These are phyloP conservation scores for Macropodus opercularis DNA, from an alignment of 2,797 vertebrate genomes.

Conservation along the genomic window DNA sequence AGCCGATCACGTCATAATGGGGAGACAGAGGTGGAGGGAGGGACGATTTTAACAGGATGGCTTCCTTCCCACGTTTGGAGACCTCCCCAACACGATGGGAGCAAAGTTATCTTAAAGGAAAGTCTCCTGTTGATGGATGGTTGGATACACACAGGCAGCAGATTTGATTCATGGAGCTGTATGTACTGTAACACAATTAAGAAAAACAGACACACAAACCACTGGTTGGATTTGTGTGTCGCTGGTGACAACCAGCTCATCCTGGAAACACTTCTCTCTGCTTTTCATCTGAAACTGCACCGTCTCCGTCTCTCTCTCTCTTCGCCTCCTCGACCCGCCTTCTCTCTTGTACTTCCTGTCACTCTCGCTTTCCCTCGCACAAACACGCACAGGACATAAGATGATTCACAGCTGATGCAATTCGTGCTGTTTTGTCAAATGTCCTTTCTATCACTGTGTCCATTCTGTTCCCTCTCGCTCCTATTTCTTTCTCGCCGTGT, in stretches of 20 bases:
- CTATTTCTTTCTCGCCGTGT: not conserved
- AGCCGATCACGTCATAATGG: too few species aligned
- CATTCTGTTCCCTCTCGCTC: conserved; percentile 1
- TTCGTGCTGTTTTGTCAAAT: conserved; percentile 16
- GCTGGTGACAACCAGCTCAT: conserved; percentile 1
- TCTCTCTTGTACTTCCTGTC: conserved; percentile 11
- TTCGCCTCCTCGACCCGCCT: conserved; percentile 3
- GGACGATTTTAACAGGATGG: too few species aligned
- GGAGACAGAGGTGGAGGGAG: too few species aligned
- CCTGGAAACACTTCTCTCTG: conserved; percentile 11
- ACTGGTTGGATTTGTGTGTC: too few species aligned
- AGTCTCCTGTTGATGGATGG: too few species aligned
- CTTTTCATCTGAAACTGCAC: conserved; percentile 15
- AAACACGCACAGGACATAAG: conserved; percentile 1
- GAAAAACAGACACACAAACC: too few species aligned
- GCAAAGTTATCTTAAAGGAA: too few species aligned
- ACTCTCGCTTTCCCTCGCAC: not conserved
- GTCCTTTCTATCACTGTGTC: conserved; percentile 15
- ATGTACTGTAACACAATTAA: too few species aligned
- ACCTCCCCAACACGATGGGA: too few species aligned
- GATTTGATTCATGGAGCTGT: too few species aligned
- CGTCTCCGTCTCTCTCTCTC: not conserved
- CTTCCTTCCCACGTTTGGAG: too few species aligned
- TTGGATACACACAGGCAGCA: too few species aligned
- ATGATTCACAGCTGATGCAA: conserved; percentile 49